Evolutionary conservation across 2,113 vertebrate genomes (phyloP), one percentile per base, ranked within the genome.

Genomic region (Cyanoderma ruficeps): DNA sequence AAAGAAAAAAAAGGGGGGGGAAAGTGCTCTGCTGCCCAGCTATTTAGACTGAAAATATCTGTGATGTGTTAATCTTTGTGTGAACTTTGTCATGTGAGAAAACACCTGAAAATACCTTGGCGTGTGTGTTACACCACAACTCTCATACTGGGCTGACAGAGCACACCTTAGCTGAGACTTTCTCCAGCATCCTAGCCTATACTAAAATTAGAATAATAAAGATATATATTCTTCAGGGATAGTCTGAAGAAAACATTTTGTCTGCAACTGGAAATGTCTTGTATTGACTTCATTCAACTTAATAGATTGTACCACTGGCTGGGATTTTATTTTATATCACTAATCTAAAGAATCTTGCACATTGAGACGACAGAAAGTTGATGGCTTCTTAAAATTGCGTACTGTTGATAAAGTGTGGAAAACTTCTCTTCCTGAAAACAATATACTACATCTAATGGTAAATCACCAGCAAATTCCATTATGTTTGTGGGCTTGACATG

Each of bases 401-500:
- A 91, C 81, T 96, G 80, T 81, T 97, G 89, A 97, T 96, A 97
- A 97, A 97, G 80, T 80, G 79, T 82, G 81, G 82, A 97, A 97
- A 96, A 96, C 68, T 96, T 97, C 74, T 95, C 55, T 95, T 97
- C 52, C 74, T 93, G 91, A 98, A 98, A 98, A 98, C 96, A 98
- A 97, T 98, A 98, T 97, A 90, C 93, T 97, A 85, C 87, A 97
- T 97, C 97, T 98, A 98, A 98, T 97, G 96, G 97, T 96, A 98
- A 98, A 98, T 98, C 97, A 97, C 91, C 86, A 96, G 93, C 94
- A 98, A 97, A 98, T 98, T 98, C 97, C 95, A 97, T 98, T 98
- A 98, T 95, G 88, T 97, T 98, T 98, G 95, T 97, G 96, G 91
- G 91, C 93, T 98, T 98, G 98, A 98, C 98, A 98, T 98, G 98